These are phyloP conservation scores for Nomada goodeniana DNA, from an alignment of 2,888 invertebrate genomes.

Conservation along the genomic window DNA sequence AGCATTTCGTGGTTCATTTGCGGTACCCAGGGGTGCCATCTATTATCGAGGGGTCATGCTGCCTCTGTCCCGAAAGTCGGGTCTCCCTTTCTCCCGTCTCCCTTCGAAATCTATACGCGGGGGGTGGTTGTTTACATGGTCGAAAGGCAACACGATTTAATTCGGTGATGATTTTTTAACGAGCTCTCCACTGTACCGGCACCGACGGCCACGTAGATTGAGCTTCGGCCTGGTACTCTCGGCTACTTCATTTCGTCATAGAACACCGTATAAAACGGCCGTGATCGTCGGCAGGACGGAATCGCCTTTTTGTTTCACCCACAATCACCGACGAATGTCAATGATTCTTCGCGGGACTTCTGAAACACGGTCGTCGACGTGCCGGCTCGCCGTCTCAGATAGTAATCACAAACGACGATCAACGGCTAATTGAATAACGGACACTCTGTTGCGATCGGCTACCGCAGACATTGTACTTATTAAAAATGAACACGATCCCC, in stretches of 20 bases:
- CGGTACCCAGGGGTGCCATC: constrained; percentile 84
- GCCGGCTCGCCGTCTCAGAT: background rate
- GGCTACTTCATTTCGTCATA: constrained; percentile 36
- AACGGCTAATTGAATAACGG: constrained; percentile 1
- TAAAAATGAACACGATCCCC: background rate
- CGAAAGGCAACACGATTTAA: constrained; percentile 81
- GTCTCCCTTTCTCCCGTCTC: constrained; percentile 11
- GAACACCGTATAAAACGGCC: background rate
- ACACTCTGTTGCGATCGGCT: background rate
- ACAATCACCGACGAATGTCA: constrained; percentile 45
- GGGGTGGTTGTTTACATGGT: constrained; percentile 82
- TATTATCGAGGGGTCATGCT: constrained; percentile 80
- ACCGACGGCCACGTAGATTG: constrained; percentile 58
- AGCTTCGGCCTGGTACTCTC: constrained; percentile 40
- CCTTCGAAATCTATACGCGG: constrained; percentile 61
- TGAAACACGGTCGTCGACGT: too few relatives aligned
- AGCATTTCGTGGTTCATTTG: constrained; percentile 85
- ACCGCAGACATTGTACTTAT: background rate
- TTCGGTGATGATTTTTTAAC: constrained; percentile 84
- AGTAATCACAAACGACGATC: constrained; percentile 16
- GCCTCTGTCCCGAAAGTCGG: constrained; percentile 59
- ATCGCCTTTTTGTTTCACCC: constrained; percentile 28
- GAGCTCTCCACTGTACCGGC: constrained; percentile 66
- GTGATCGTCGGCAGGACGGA: constrained; percentile 50
- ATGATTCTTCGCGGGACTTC: constrained; percentile 14